Conservation (phyloP, 1,140 invertebrate species). For the Metopolophium dirhodum region DNA sequence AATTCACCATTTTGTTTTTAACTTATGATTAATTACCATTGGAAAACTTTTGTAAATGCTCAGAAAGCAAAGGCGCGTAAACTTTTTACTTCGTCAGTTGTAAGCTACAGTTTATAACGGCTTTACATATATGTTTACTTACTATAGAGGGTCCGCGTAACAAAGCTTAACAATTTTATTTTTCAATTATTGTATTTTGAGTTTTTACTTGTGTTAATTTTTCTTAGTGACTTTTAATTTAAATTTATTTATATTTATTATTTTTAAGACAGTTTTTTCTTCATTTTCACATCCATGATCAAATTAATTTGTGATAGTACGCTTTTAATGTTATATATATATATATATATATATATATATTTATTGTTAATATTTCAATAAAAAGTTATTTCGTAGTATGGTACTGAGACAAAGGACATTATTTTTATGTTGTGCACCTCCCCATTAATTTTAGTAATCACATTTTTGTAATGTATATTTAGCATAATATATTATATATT, state of each 20-base stretch:
- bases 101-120: neutral
- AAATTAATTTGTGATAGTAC: no score
- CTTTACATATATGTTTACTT: neutral
- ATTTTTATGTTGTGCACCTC: neutral
- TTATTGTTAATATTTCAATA: no score
- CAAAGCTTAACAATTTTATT: constrained; percentile 16
- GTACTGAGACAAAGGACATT: neutral
- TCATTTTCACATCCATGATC: neutral
- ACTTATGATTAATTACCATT: constrained; percentile 42
- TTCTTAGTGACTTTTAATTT: neutral
- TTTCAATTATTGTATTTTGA: neutral
- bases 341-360: no score
- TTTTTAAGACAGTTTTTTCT: neutral
- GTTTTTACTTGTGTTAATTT: neutral
- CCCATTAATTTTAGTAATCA: neutral
- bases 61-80: neutral
- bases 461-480: neutral
- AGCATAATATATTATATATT: no score
- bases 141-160: neutral
- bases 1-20: constrained; percentile 29
- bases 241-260: neutral
- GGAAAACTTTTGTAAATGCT: neutral
- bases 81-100: constrained; percentile 21
- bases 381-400: no score
- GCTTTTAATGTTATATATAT: no score